A percentile compares a stretch with the other conserved stretches of the same genome.
Conservation (phyloP, 2,888 invertebrate species). For the Drosophila testacea region DNA sequence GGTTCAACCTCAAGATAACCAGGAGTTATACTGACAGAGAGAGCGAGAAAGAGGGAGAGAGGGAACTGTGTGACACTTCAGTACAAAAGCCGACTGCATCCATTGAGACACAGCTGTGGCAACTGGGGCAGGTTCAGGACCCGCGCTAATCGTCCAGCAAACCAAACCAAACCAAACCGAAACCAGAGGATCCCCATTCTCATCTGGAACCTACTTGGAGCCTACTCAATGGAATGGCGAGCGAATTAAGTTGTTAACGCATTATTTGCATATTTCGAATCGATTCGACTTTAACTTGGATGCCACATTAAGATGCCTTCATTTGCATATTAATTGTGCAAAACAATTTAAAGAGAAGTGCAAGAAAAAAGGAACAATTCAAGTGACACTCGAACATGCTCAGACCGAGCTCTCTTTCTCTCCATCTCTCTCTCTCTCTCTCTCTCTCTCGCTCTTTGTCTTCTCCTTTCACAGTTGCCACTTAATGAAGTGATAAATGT, state of each 20-base stretch:
- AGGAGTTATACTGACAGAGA: constrained; percentile 6
- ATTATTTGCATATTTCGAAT: constrained; percentile 83
- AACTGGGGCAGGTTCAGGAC: constrained; percentile 56
- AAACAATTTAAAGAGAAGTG: constrained; percentile 62
- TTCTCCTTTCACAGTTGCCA: constrained; percentile 16
- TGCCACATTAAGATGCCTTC: constrained; percentile 77
- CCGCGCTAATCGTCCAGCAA: constrained; percentile 54
- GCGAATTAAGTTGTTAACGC: constrained; percentile 84
- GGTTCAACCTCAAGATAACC: constrained; percentile 59
- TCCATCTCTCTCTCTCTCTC: background rate
- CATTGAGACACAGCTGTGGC: constrained; percentile 26
- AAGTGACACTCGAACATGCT: constrained; percentile 61
- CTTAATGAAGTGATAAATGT: constrained; percentile 78
- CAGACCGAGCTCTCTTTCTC: background rate
- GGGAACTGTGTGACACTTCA: background rate
- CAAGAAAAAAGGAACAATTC: constrained; percentile 32
- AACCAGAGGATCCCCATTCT: constrained; percentile 4
- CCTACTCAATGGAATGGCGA: constrained; percentile 44
- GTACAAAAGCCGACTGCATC: constrained; percentile 10
- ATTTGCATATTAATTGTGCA: constrained; percentile 84
- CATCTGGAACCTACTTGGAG: constrained; percentile 11
- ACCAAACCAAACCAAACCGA: constrained; percentile 13
- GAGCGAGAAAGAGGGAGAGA: background rate
- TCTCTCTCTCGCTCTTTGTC: background rate
- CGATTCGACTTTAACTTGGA: constrained; percentile 33